Conservation (phyloP, 2,113 vertebrate genomes). For the Hippolais icterina region DNA sequence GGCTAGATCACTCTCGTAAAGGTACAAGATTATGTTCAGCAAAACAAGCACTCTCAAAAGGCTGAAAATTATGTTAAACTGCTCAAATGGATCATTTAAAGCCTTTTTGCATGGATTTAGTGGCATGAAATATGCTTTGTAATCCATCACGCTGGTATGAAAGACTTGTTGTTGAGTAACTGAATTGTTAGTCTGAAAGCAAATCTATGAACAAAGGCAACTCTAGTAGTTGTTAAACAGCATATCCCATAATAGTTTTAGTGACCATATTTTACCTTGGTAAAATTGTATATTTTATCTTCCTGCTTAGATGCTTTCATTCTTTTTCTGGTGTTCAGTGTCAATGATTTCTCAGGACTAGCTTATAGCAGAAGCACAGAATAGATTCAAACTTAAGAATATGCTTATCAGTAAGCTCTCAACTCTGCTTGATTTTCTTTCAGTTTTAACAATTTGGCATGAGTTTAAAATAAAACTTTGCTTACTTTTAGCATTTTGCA, state of each 20-base stretch:
- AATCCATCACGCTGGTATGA: neutral
- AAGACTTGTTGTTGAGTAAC: neutral
- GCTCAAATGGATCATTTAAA: neutral
- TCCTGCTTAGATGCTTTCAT: neutral
- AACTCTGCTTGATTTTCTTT: neutral
- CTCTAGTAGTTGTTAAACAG: neutral
- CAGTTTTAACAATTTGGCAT: neutral
- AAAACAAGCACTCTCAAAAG: neutral
- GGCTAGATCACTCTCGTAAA: neutral
- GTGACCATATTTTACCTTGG: neutral
- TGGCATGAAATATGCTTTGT: neutral
- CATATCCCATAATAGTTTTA: neutral
- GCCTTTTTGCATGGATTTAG: neutral
- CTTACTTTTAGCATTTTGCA: neutral
- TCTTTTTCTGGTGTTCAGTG: neutral
- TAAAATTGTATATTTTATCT: neutral
- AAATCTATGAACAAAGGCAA: neutral
- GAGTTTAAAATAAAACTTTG: neutral
- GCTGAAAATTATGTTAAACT: neutral
- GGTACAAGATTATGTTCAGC: neutral
- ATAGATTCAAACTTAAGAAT: neutral
- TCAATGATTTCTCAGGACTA: neutral
- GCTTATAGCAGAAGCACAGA: neutral
- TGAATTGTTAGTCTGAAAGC: neutral
- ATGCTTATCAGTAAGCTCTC: neutral